A percentile compares a stretch with the other conserved stretches of the same genome.
Conservation (phyloP, 2,113 vertebrate species). For the Pterophyllum scalare region DNA sequence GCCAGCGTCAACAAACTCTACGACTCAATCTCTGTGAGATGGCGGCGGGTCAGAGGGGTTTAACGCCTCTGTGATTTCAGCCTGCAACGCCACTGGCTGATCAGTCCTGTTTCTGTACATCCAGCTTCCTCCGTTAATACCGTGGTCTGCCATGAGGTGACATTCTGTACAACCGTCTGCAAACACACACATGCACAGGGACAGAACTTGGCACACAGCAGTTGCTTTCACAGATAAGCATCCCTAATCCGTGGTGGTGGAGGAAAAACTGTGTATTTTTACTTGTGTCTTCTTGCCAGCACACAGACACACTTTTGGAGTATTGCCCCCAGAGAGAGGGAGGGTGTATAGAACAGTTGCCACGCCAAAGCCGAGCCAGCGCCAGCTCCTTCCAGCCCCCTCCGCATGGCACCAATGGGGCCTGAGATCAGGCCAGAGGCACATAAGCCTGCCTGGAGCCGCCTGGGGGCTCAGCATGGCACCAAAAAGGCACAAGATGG, state of each 20-base stretch:
- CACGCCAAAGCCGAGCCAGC: slow-evolving; percentile 24
- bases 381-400: slow-evolving; percentile 36
- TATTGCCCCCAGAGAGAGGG: slow-evolving; percentile 9
- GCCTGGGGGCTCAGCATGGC: slow-evolving; percentile 50
- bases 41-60: slow-evolving; percentile 6
- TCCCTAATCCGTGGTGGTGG: slow-evolving; percentile 16
- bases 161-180: slow-evolving; percentile 40
- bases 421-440: slow-evolving; percentile 57
- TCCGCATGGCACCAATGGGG: slow-evolving; percentile 26
- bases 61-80: background rate
- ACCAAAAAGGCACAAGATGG: slow-evolving; percentile 53
- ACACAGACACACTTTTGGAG: slow-evolving; percentile 35
- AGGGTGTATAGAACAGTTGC: slow-evolving; percentile 31
- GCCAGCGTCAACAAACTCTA: background rate
- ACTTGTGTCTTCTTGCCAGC: background rate
- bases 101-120: slow-evolving; percentile 10
- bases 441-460: slow-evolving; percentile 27
- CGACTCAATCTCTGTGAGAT: background rate
- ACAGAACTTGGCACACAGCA: background rate
- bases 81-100: background rate
- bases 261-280: slow-evolving; percentile 5
- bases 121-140: background rate
- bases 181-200: slow-evolving; percentile 9
- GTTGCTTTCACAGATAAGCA: slow-evolving; percentile 43
- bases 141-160: background rate